phyloP scores from a whole-genome alignment of 1,140 invertebrate species.

The Cepaea nemoralis region DNA sequence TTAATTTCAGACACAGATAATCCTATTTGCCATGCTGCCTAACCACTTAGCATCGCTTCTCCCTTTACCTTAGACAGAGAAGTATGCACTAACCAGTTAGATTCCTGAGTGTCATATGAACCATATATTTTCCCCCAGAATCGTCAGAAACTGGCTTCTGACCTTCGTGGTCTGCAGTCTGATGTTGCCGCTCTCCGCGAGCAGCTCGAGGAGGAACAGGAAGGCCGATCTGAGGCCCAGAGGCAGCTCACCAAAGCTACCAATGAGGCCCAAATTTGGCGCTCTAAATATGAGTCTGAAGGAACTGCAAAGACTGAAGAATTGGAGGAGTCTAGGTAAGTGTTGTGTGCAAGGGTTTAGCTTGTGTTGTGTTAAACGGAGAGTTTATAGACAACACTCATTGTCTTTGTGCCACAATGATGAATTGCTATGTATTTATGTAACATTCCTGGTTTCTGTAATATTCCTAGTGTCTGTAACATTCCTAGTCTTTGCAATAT shows the following conservation, averaged over 20 bases:
- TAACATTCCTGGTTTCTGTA: too few species aligned
- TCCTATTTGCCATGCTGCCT: too few species aligned
- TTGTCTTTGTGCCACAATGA: too few species aligned
- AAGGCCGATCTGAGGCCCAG: conserved; percentile 78
- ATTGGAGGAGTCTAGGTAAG: conserved; percentile 93
- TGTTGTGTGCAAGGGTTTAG: too few species aligned
- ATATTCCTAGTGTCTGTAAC: too few species aligned
- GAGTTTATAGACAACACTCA: too few species aligned
- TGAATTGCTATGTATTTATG: too few species aligned
- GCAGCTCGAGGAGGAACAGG: conserved; percentile 93
- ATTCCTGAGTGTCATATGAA: background rate
- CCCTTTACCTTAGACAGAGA: too few species aligned
- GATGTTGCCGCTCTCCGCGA: conserved; percentile 97
- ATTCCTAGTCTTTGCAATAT: too few species aligned
- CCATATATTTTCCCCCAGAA: conserved; percentile 41
- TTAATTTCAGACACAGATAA: too few species aligned
- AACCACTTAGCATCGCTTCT: too few species aligned
- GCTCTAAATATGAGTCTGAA: conserved; percentile 96
- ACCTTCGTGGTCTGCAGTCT: conserved; percentile 88
- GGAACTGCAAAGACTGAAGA: conserved; percentile 96
- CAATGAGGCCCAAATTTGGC: conserved; percentile 89
- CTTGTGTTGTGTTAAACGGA: too few species aligned
- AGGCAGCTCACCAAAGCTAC: conserved; percentile 98
- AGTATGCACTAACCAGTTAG: background rate
- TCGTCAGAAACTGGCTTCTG: conserved; percentile 69